Evolutionary conservation across 2,113 vertebrate species (phyloP), one percentile per base, ranked within the genome.

Genomic region (Syrmaticus mikado): DNA sequence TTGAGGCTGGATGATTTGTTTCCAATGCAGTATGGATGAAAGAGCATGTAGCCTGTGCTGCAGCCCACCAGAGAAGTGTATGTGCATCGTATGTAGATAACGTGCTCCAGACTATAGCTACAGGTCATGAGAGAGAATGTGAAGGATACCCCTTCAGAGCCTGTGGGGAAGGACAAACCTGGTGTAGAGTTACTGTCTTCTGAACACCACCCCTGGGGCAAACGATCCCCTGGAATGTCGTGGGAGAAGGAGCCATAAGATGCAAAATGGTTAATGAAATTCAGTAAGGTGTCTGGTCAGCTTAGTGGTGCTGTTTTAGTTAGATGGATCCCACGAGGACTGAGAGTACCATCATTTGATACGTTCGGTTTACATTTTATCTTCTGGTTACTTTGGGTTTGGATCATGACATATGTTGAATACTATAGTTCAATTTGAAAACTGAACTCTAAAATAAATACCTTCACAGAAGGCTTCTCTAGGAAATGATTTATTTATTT

Each of bases 1-100:
- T 8, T n/a, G 61, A 82, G 10, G 27, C 32, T 52, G 25, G 4
- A 45, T 67, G 32, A 9, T 25, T 87, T 55, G 28, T 86, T 91
- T 82, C 22, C 34, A 45, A 28, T 9, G 18, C 32, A 48, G 57
- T 34, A 25, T 60, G 57, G 30, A 12, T 24, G 34, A 87, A 67
- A 32, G 40, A 4, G 0, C 19, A 11, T n/a, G 36, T 20, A 67
- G 78, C 27, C 57, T 84, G 27, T 41, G 13, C n/a, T 87, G 55
- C 83, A 88, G 62, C 67, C 27, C 71, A 25, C 16, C 19, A 19
- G 60, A 40, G 36, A 52, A 68, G 16, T 40, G 7, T 5, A 14
- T 66, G 57, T 85, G n/a, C n/a, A 6, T 74, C 0, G 0, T 0
- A 0, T 68, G 10, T 2, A 48, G 13, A 46, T 76, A 41, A 21